Conservation (phyloP, 2,113 vertebrate genomes). For the Archilochus colubris region DNA sequence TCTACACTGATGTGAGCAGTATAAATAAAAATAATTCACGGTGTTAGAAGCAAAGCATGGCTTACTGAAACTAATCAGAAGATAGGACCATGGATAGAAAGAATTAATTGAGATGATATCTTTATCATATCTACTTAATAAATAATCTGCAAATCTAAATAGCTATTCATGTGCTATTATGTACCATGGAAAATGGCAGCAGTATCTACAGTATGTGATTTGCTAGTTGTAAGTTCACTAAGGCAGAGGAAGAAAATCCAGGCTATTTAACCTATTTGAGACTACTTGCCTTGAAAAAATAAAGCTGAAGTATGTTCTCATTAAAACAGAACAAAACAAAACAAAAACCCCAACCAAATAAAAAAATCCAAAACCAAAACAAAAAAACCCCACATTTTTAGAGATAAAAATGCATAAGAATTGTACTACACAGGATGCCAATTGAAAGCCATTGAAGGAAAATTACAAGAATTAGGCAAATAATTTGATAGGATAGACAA, state of each 20-base stretch:
- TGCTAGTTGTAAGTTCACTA: not conserved
- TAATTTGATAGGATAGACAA: not conserved
- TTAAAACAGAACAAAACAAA: no score
- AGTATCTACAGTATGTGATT: not conserved
- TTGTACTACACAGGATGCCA: not conserved
- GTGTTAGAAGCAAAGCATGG: not conserved
- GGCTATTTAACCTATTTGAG: not conserved
- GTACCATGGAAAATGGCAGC: conserved; percentile 24
- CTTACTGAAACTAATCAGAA: conserved; percentile 54
- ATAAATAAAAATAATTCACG: not conserved
- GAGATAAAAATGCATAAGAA: not conserved
- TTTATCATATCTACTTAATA: conserved; percentile 55
- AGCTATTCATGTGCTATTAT: conserved; percentile 45
- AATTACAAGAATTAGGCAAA: not conserved
- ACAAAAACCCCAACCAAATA: no score
- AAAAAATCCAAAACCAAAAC: no score
- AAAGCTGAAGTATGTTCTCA: not conserved
- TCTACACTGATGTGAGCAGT: not conserved
- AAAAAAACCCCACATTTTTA: not conserved
- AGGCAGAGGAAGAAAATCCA: not conserved
- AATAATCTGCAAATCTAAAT: conserved; percentile 57
- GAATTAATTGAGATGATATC: conserved; percentile 58
- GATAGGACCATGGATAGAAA: conserved; percentile 33
- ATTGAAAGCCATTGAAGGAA: not conserved
- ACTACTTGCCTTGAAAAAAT: not conserved